phyloP scores from a whole-genome alignment of 2,888 invertebrate species.

The Dorcus parallelipipedus region DNA sequence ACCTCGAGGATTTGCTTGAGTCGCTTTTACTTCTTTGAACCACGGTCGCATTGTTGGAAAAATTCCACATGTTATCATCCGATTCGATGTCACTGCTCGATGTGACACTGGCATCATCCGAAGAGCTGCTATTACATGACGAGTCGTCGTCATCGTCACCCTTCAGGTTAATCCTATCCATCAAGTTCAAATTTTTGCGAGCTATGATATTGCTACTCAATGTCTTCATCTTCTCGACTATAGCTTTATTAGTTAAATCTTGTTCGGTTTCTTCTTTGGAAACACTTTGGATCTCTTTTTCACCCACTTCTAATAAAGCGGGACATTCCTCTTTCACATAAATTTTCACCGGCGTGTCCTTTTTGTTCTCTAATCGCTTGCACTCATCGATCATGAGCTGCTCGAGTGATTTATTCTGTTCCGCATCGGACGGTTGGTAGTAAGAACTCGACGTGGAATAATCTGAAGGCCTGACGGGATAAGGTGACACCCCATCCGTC shows the following conservation, averaged over 20 bases:
- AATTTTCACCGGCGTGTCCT: neutral
- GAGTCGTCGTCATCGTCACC: neutral
- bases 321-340: neutral
- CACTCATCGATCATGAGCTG: constrained; percentile 39
- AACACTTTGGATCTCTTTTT: neutral
- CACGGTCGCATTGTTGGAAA: neutral
- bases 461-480: constrained; percentile 39
- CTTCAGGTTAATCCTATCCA: constrained; percentile 17
- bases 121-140: neutral
- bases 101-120: neutral
- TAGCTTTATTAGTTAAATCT: neutral
- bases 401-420: constrained; percentile 40
- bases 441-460: constrained; percentile 47
- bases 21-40: neutral
- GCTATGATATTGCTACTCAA: constrained; percentile 37
- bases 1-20: neutral
- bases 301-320: neutral
- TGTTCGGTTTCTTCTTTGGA: neutral
- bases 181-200: constrained; percentile 40
- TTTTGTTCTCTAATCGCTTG: constrained; percentile 18
- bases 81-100: neutral
- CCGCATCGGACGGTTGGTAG: constrained; percentile 45
- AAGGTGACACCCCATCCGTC: constrained; percentile 20
- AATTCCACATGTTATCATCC: neutral
- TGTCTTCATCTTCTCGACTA: constrained; percentile 23